A percentile compares a stretch with the other conserved stretches of the same genome.
phyloP scores from a whole-genome alignment of 2,888 invertebrate species.

The Cynaeus angustus region DNA sequence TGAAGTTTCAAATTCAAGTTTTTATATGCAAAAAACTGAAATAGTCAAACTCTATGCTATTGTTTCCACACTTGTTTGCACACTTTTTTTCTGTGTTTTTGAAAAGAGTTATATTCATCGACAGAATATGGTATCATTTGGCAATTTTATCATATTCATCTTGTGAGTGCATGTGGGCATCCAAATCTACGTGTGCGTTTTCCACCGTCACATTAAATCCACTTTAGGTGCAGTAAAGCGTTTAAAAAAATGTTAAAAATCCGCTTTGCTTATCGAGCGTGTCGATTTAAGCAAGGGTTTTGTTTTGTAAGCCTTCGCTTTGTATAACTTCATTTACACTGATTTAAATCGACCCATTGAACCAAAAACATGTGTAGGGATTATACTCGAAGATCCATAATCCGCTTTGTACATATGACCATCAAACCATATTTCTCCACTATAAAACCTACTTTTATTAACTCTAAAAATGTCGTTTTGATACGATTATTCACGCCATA shows the following conservation, averaged over 20 bases:
- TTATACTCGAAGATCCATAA: conserved; percentile 44
- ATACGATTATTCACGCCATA: no score
- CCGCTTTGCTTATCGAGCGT: conserved; percentile 54
- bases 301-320: conserved; percentile 53
- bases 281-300: conserved; percentile 54
- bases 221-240: conserved; percentile 43
- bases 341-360: conserved; percentile 53
- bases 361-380: conserved; percentile 50
- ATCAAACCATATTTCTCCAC: background rate
- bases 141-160: no score
- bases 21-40: no score
- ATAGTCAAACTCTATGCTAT: no score
- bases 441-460: no score
- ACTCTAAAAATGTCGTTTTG: no score
- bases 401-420: conserved; percentile 29
- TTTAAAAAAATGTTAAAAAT: conserved; percentile 44
- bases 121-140: no score
- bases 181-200: background rate
- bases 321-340: conserved; percentile 56
- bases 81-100: no score
- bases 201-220: conserved; percentile 34
- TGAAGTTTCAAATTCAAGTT: no score
- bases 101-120: no score
- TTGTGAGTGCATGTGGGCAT: no score
- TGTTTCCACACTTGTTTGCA: no score